Base-by-base conservation (phyloP, 2,113 vertebrate species). In the Tamias sibiricus region DNA sequence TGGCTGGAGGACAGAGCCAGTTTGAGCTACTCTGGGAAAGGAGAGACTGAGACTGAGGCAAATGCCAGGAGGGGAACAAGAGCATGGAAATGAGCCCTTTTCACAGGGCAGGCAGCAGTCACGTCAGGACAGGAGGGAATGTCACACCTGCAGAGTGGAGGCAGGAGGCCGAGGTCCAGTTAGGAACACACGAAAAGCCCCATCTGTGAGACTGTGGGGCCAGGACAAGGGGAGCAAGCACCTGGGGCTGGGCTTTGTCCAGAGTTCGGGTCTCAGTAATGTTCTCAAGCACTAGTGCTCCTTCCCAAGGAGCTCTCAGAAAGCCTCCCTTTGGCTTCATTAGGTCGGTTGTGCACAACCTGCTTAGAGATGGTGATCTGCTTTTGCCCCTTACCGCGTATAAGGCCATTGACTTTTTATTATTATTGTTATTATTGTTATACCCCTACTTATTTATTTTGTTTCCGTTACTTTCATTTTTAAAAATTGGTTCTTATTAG, bases 291-390 rank as follows among this genome's bases (percentile, higher is more conserved):
- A 72, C 13, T 10, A 4, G 2, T 30, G 13, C 47, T 54, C 62
- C 28, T 91, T 77, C 59, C 24, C 64, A 75, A 44, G 30, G 10
- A 47, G 7, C 3, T 72, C 32, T 47, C 35, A 10, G 42, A 54
- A 80, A 24, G 24, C 16, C 32, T 66, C 80, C 30, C 14, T 80
- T 86, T 59, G 76, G 14, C 22, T 92, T 42, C 59, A 20, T 28
- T 28, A 14, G n/a, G 24, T n/a, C 1, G 3, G 20, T 14, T 4
- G 2, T 4, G 13, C 24, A 22, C 6, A 47, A 14, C n/a, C 8
- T 17, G 3, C 8, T 40, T 64, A 42, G 40, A 69, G 66, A 35
- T 9, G 44, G 26, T 35, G 4, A 49, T 52, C 8, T 80, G 42
- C n/a, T 62, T 49, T 49, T 49, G n/a, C n/a, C n/a, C n/a, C 4